Evolutionary conservation across 2,888 invertebrate species (phyloP), one percentile per base, ranked within the genome.

Genomic region (Romanomermis culicivorax): DNA sequence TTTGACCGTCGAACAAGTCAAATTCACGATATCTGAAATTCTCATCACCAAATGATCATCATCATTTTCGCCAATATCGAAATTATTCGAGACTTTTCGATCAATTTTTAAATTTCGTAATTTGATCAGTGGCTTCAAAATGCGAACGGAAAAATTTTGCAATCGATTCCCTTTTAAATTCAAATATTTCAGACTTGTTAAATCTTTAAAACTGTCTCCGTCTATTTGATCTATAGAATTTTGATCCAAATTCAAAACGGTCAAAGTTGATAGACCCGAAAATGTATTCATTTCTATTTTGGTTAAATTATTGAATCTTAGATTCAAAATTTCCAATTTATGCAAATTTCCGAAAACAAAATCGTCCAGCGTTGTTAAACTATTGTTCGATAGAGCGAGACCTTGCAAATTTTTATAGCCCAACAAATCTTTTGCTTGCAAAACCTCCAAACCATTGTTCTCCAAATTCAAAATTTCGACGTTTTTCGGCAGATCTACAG

Each of bases 391-490:
- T 7, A 52, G 43, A 7, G 25, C 14, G 2, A 52, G 20, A 2
- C 25, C 43, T 3, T 42, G 42, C 14, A 52, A 20, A 43, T 42
- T 4, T 25, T 23, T n/a, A 3, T 30, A 23, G 20, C 25, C 4
- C 14, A 17, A 3, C 7, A 51, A 51, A 4, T 4, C 36, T 29
- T 30, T 3, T 3, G 27, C 36, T 7, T 17, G 29, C 2, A 30
- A 3, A 4, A 3, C 14, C 14, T 17, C 7, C 11, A 51, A n/a
- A 7, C 2, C 11, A 26, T 30, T 51, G 23, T 24, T 24, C 2
- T 36, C 14, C 51, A 51, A 30, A 51, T 51, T 26, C 36, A 51
- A 24, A 29, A 51, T 26, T n/a, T n/a, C 30, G n/a, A 36, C 30
- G 24, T 51, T 17, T 3, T 4, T 20, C 20, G 51, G 30, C n/a